Base-by-base conservation (phyloP, 2,113 vertebrate genomes). In the Fregata magnificens region DNA sequence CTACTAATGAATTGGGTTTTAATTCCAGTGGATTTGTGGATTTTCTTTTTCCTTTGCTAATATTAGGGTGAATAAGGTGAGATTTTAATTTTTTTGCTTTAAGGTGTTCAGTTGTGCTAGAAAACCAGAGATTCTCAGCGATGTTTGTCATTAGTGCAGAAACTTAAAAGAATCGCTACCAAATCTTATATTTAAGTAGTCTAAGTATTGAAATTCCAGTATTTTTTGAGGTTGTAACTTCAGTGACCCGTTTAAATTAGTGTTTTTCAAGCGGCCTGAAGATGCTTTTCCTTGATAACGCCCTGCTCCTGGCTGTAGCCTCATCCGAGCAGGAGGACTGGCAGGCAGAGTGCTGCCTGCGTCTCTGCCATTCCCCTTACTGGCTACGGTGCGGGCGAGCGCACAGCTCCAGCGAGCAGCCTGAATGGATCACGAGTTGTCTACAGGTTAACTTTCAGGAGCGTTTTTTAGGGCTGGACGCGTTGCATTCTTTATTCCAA, bases 301-400 rank as follows among this genome's bases (percentile, higher is more conserved):
- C 49, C 47, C 13, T 4, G 8, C 31, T 55, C 22, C 19, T 72
- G 82, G 47, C 55, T 16, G 47, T 15, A 36, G 69, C 32, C 47
- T 13, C 8, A 2, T 21, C 17, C 2, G 34, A 45, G 40, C 49
- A 11, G 16, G 18, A 31, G 53, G 38, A 16, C 28, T 36, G 59
- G 36, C 31, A 4, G 24, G 56, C 56, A 24, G 42, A 10, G 56
- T 10, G 34, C n/a, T 24, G 31, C n/a, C 74, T 6, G 56, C 15
- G 25, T 11, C 59, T 44, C 31, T 44, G 52, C 38, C 4, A 0
- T 38, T 40, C 38, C 50, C 34, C 32, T 38, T 7, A 44, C 58
- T 7, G 8, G 42, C 74, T 16, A 9, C 1, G 2, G 32, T 2
- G 21, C 1, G 1, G 55, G 71, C 1, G 3, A 69, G 70, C 2